phyloP scores from a whole-genome alignment of 2,888 invertebrate species.

The Leuctra nigra region DNA sequence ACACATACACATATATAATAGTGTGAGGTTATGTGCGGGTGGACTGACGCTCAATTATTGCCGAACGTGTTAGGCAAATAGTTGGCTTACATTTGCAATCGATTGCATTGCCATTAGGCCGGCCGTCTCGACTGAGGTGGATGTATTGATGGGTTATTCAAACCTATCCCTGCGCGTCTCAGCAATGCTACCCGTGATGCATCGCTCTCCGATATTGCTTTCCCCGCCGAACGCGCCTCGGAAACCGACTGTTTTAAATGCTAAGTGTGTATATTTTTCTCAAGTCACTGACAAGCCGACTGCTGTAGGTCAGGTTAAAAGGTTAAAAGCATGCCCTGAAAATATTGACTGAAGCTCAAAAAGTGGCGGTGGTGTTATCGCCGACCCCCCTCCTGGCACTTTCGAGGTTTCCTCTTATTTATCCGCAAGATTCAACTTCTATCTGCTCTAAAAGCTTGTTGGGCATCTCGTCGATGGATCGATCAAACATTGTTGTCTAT shows the following conservation, averaged over 20 bases:
- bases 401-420: constrained; percentile 7
- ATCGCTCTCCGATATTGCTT: constrained; percentile 5
- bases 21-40: too few relatives aligned
- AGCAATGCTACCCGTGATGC: neutral
- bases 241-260: neutral
- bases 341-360: constrained; percentile 18
- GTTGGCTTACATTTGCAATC: too few relatives aligned
- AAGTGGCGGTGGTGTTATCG: constrained; percentile 7
- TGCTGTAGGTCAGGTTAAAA: constrained; percentile 6
- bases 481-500: neutral
- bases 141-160: too few relatives aligned
- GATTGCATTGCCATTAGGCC: too few relatives aligned
- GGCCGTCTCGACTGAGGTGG: too few relatives aligned
- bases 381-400: neutral
- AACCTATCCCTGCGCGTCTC: neutral
- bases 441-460: constrained; percentile 5
- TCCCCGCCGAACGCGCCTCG: neutral
- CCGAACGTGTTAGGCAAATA: too few relatives aligned
- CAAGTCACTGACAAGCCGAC: neutral
- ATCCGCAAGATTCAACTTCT: constrained; percentile 7
- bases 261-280: neutral
- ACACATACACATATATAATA: too few relatives aligned
- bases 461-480: neutral
- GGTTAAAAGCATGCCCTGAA: constrained; percentile 16
- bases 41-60: too few relatives aligned